Conservation (phyloP, 2,797 vertebrate genomes). For the Mormyrus proboscirostris region DNA sequence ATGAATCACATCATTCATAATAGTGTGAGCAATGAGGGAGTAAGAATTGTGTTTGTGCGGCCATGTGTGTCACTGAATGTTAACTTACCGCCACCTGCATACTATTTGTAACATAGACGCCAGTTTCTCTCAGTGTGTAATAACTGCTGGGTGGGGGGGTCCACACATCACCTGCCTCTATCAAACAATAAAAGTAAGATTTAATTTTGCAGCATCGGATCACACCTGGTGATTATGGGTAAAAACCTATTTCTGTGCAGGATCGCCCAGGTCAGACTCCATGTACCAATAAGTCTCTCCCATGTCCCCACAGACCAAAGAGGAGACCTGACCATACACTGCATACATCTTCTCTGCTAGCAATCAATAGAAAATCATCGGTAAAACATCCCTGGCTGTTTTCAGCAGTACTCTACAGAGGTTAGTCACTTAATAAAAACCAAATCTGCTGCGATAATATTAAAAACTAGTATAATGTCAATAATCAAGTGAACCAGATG, state of each 20-base stretch:
- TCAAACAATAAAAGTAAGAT: not conserved
- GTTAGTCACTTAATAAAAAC: not conserved
- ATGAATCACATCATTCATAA: constrained; percentile 5
- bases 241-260: not conserved
- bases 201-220: not conserved
- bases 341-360: not conserved
- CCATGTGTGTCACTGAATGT: not conserved
- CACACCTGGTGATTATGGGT: not conserved
- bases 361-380: not conserved
- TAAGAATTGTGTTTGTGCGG: not conserved
- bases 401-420: not conserved
- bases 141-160: not conserved
- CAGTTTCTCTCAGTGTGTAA: not conserved
- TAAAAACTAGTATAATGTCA: not conserved
- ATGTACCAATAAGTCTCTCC: not conserved
- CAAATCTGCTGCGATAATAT: not conserved
- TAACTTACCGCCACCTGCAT: not conserved
- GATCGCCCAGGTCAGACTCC: not conserved
- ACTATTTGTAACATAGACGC: not conserved
- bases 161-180: not conserved
- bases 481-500: not conserved
- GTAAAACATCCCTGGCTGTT: not conserved
- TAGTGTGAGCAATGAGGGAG: not conserved
- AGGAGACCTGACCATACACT: not conserved
- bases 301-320: not conserved